Percentiles rank a stretch among this genome's conserved stretches.
These are phyloP conservation scores for Chaetodon trifasciatus DNA, from an alignment of 2,797 vertebrate species.

Conservation along the genomic window DNA sequence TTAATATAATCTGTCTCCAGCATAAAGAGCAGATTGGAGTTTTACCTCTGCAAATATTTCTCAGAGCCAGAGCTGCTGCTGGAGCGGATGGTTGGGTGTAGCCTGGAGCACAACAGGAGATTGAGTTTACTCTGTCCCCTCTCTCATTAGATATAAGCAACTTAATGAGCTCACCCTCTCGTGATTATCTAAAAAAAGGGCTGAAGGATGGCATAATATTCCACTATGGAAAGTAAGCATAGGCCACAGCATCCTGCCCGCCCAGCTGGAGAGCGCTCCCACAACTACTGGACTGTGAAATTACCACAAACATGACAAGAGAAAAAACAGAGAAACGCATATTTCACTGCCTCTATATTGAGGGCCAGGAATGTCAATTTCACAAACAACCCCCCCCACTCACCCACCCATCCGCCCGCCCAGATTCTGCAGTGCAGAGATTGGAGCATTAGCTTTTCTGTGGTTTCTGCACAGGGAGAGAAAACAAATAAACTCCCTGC, in stretches of 20 bases:
- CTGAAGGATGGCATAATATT: constrained; percentile 7
- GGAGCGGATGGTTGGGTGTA: not conserved
- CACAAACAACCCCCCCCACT: constrained; percentile 65
- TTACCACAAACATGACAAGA: constrained; percentile 70
- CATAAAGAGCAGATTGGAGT: constrained; percentile 4
- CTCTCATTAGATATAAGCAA: not conserved
- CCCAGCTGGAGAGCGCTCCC: constrained; percentile 48
- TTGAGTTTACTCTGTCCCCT: not conserved
- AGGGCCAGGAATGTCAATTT: constrained; percentile 73
- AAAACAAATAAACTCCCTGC: constrained; percentile 53
- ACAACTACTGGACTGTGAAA: constrained; percentile 75
- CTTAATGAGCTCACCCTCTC: constrained; percentile 20
- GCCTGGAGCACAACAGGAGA: constrained; percentile 7
- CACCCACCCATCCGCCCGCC: constrained; percentile 36
- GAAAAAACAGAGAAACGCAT: constrained; percentile 40
- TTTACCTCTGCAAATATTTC: constrained; percentile 9
- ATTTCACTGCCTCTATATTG: constrained; percentile 42
- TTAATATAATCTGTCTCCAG: constrained; percentile 34
- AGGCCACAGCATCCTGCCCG: constrained; percentile 18
- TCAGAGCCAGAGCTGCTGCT: constrained; percentile 2
- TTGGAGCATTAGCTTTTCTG: constrained; percentile 59
- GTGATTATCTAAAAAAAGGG: constrained; percentile 14
- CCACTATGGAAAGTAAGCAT: constrained; percentile 15
- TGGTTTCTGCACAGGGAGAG: constrained; percentile 51
- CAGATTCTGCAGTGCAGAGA: constrained; percentile 59